Percentiles rank a stretch among this genome's conserved stretches.
phyloP scores from a whole-genome alignment of 2,113 vertebrate genomes.

The Neotragus pygmaeus region DNA sequence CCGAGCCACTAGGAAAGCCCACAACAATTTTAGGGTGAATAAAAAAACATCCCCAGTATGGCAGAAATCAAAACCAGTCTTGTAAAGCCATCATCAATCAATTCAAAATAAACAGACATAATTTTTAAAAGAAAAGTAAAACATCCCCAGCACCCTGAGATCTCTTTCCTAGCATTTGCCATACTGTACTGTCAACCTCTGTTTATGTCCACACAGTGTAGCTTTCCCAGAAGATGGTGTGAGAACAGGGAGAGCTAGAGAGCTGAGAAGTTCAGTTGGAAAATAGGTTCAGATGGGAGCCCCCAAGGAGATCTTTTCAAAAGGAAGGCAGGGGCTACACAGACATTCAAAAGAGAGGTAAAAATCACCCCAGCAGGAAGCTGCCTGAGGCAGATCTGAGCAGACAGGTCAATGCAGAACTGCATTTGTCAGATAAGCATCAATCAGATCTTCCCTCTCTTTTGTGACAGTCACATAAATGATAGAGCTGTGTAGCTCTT shows the following conservation, averaged over 20 bases:
- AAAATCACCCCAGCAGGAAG: conserved; percentile 18
- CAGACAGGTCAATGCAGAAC: conserved; percentile 50
- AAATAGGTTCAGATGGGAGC: background rate
- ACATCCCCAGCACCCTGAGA: background rate
- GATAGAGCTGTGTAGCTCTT: conserved; percentile 17
- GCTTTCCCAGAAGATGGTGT: background rate
- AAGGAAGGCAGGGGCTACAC: background rate
- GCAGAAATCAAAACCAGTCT: background rate
- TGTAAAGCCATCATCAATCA: background rate
- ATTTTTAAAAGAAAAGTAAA: background rate
- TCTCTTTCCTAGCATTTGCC: background rate
- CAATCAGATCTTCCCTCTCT: conserved; percentile 28
- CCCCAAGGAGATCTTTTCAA: conserved; percentile 11
- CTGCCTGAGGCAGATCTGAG: conserved; percentile 30
- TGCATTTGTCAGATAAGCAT: conserved; percentile 49
- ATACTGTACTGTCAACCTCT: background rate
- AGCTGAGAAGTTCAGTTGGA: background rate
- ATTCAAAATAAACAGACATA: background rate
- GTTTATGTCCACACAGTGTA: background rate
- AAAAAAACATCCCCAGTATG: background rate
- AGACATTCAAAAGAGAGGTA: conserved; percentile 15
- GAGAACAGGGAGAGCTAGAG: background rate
- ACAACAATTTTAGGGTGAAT: background rate
- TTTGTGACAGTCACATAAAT: conserved; percentile 53
- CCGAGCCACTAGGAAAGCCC: background rate